phyloP scores from a whole-genome alignment of 2,113 vertebrate species.

The Protobothrops mucrosquamatus region DNA sequence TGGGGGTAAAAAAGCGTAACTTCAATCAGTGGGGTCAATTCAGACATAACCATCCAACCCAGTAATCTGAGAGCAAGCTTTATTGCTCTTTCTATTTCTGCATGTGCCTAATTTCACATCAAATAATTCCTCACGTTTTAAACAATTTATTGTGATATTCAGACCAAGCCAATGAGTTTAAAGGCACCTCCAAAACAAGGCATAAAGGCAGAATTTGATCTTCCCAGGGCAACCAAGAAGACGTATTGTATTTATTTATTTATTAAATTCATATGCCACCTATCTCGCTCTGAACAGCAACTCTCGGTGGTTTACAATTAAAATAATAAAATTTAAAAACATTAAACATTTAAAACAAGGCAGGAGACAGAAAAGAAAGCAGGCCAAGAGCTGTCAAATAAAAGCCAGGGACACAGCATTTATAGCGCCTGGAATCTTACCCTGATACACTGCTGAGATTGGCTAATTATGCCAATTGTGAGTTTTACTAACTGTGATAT shows the following conservation, averaged over 20 bases:
- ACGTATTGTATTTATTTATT: background rate
- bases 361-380: background rate
- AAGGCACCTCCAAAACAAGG: background rate
- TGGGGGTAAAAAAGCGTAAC: conserved; percentile 56
- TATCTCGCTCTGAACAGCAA: background rate
- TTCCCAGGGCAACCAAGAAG: too few relatives aligned
- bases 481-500: background rate
- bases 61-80: background rate
- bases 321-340: background rate
- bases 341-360: background rate
- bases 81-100: background rate
- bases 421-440: background rate
- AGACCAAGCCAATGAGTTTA: background rate
- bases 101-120: background rate
- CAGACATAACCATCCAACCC: background rate
- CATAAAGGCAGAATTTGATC: background rate
- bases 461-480: background rate
- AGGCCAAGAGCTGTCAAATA: background rate
- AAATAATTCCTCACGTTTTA: background rate
- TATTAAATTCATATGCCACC: background rate
- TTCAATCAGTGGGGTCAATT: fast-evolving
- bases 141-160: background rate
- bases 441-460: background rate
- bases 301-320: background rate
- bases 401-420: background rate